phyloP scores from a whole-genome alignment of 2,888 invertebrate species.

The Sarcophaga rosellei region DNA sequence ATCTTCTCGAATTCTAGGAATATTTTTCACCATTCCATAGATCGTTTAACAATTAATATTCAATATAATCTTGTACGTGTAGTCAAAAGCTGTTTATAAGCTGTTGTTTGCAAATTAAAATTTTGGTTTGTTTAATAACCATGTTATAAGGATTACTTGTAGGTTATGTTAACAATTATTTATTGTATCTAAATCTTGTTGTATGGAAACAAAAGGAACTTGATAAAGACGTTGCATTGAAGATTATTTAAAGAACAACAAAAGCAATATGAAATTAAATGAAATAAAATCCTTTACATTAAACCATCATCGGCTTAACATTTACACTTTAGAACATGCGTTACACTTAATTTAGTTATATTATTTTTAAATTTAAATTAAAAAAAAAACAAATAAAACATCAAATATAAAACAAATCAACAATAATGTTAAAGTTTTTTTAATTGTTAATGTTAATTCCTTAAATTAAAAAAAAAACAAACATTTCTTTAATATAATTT shows the following conservation, averaged over 20 bases:
- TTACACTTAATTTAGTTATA: conserved; percentile 32
- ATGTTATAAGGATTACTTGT: too few relatives aligned
- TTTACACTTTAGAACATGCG: conserved; percentile 23
- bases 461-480: conserved; percentile 27
- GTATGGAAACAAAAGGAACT: too few relatives aligned
- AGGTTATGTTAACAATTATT: too few relatives aligned
- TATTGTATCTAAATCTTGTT: too few relatives aligned
- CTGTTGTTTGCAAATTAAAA: too few relatives aligned
- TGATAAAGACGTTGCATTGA: not conserved
- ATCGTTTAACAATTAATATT: too few relatives aligned
- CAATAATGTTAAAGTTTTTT: conserved; percentile 50
- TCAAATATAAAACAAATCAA: conserved; percentile 12
- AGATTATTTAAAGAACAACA: conserved; percentile 62
- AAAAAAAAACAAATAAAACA: conserved; percentile 12
- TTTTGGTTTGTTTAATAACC: too few relatives aligned
- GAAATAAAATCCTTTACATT: conserved; percentile 3
- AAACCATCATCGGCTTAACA: conserved; percentile 55
- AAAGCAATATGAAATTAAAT: not conserved
- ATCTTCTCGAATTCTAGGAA: too few relatives aligned
- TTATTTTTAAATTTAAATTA: not conserved
- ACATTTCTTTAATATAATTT: not conserved
- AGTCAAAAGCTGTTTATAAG: too few relatives aligned
- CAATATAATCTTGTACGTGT: too few relatives aligned
- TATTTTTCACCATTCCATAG: too few relatives aligned
- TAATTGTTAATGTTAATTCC: conserved; percentile 65